Base-by-base conservation (phyloP, 2,888 invertebrate genomes). In the Meta bourneti region DNA sequence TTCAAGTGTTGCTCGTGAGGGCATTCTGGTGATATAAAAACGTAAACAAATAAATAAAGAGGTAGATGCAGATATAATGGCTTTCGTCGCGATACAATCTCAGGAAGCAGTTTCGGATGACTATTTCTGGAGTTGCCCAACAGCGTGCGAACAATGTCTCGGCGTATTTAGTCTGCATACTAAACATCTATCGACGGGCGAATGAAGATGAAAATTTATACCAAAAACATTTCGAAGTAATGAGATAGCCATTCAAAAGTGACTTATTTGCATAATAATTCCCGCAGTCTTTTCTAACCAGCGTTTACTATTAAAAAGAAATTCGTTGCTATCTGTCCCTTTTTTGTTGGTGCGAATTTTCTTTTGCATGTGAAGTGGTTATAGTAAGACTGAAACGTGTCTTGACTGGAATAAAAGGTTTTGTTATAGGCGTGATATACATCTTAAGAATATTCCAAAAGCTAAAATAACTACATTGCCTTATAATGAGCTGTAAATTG, bases 1-100 rank as follows among this genome's bases (percentile, higher is more conserved):
- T 79, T 79, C 13, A 79, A 79, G 79, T 61, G 34, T 34, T 54
- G 61, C 20, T 79, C 61, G 79, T 54, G 61, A 79, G 79, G 79
- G 79, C 61, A 79, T 20, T 79, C 2, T 34, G 61, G 78, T 20
- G 19, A 20, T 54, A 79, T 54, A 79, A 79, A 78, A 9, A 49
- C 13, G 61, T 61, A 52, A 51, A 49, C 49, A 49, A 77, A 77
- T 77, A 77, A 77, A 77, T 49, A 77, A 49, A n/a, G 16, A 20
- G 19, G 61, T 61, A 79, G 78, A 79, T 20, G 61, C 34, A 19
- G 61, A 61, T 61, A 61, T 16, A 16, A 61, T 16, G 61, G 13
- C 61, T 61, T 61, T 8, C 61, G 6, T 13, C 61, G 61, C 61
- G 61, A 61, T 61, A 61, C 11, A 61, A 61, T 61, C 61, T 61